These are phyloP conservation scores for Monarcha castaneiventris DNA, from an alignment of 2,113 vertebrate genomes.

Conservation along the genomic window DNA sequence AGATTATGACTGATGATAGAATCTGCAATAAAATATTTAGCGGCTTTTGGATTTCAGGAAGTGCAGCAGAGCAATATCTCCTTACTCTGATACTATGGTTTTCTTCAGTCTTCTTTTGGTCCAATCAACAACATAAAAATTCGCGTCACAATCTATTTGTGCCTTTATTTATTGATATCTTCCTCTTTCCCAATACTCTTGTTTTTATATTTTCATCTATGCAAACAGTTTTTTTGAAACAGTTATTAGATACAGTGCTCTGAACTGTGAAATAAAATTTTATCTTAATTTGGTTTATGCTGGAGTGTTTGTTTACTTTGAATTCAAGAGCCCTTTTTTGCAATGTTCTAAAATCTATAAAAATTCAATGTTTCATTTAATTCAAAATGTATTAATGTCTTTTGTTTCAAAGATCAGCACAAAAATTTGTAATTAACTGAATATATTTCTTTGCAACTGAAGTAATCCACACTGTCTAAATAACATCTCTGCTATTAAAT, in stretches of 20 bases:
- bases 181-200: neutral
- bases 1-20: neutral
- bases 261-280: slow-evolving; percentile 28
- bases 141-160: neutral
- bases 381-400: neutral
- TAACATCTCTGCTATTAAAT: neutral
- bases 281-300: neutral
- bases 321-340: neutral
- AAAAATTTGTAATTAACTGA: neutral
- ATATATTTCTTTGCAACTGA: neutral
- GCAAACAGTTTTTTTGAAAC: neutral
- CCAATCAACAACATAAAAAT: neutral
- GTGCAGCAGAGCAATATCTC: neutral
- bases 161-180: neutral
- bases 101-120: neutral
- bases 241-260: neutral
- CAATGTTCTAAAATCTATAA: neutral
- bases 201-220: neutral
- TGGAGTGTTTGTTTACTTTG: neutral
- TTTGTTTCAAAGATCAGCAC: neutral
- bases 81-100: neutral
- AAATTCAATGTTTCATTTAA: neutral
- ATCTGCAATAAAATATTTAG: neutral
- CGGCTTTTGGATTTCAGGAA: neutral
- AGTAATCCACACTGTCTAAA: neutral